Conservation (phyloP, 2,797 vertebrate species). For the Anguilla megastoma region DNA sequence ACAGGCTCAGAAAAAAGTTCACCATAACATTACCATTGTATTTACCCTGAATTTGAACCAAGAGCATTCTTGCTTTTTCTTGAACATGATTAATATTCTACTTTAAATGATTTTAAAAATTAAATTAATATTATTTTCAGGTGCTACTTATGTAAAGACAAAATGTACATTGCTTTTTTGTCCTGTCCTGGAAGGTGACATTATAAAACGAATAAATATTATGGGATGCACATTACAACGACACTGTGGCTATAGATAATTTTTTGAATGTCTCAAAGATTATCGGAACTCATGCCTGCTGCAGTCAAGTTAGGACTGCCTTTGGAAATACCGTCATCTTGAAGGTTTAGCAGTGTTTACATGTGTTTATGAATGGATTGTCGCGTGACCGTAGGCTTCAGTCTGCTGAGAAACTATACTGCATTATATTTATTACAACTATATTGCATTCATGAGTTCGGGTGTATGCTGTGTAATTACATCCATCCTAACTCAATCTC, state of each 20-base stretch:
- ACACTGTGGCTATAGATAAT: background rate
- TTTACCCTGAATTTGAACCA: slow-evolving; percentile 39
- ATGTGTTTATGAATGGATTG: background rate
- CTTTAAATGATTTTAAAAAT: background rate
- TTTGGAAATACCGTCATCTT: slow-evolving; percentile 8
- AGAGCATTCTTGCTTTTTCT: slow-evolving; percentile 1
- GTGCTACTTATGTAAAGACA: background rate
- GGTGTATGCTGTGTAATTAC: background rate
- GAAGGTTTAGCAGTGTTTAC: background rate
- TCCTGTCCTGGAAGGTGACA: background rate
- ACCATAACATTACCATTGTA: slow-evolving; percentile 46
- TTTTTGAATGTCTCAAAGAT: background rate
- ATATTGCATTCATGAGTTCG: slow-evolving; percentile 4
- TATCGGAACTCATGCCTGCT: background rate
- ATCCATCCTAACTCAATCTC: background rate
- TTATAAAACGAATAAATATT: background rate
- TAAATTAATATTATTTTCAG: background rate
- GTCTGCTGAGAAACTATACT: slow-evolving; percentile 3
- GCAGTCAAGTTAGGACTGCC: background rate
- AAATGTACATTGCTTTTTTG: background rate
- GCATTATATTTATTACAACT: background rate
- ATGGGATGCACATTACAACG: background rate
- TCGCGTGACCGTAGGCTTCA: background rate
- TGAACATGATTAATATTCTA: background rate
- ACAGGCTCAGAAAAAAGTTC: slow-evolving; percentile 37